Conservation (phyloP, 2,113 vertebrate genomes). For the Brachirus orientalis region DNA sequence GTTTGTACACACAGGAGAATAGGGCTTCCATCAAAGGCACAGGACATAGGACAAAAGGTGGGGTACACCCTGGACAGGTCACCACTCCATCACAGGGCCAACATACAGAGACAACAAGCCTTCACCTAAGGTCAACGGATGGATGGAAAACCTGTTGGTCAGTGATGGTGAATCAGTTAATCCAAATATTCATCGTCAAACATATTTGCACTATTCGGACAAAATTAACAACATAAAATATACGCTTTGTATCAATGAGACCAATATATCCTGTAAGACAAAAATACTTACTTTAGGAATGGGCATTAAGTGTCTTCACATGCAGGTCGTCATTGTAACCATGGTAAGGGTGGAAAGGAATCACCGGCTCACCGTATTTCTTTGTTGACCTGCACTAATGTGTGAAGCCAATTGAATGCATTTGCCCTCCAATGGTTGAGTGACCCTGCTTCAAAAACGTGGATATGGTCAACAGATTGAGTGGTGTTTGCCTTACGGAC, state of each 20-base stretch:
- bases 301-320: constrained; percentile 23
- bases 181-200: background rate
- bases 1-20: background rate
- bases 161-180: background rate
- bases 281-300: background rate
- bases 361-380: constrained; percentile 38
- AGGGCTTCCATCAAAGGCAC: background rate
- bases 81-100: too few relatives aligned
- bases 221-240: background rate
- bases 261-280: background rate
- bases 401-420: constrained; percentile 77
- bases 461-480: constrained; percentile 74
- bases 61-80: too few relatives aligned
- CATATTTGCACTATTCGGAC: background rate
- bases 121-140: too few relatives aligned
- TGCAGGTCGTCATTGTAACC: constrained; percentile 48
- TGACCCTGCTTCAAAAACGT: constrained; percentile 65
- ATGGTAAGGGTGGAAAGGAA: constrained; percentile 63
- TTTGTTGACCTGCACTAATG: constrained; percentile 77
- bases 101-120: too few relatives aligned
- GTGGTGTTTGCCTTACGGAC: constrained; percentile 75
- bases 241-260: background rate
- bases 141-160: too few relatives aligned
- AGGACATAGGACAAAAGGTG: too few relatives aligned
- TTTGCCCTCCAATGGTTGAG: constrained; percentile 72